Percentiles rank a stretch among this genome's conserved stretches.
phyloP scores from a whole-genome alignment of 2,797 vertebrate species.

The Pangasius mekongensis region DNA sequence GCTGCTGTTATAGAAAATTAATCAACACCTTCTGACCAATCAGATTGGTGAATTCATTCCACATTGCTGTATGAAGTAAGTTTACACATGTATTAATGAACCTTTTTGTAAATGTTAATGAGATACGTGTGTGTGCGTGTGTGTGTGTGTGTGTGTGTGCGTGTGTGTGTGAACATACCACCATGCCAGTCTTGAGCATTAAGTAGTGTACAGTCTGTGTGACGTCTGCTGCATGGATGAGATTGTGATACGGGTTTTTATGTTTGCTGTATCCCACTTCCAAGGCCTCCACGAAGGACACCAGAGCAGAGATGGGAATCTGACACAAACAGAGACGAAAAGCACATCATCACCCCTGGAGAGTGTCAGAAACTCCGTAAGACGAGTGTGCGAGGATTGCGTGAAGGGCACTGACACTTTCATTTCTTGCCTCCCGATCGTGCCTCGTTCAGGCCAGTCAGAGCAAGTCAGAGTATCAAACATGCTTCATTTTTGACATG shows the following conservation, averaged over 20 bases:
- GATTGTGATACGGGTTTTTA: constrained; percentile 98
- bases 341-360: not conserved
- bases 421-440: not conserved
- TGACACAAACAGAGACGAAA: constrained; percentile 66
- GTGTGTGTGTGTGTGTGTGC: not conserved
- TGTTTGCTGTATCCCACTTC: constrained; percentile 97
- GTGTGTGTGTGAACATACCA: constrained; percentile 76
- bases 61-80: not conserved
- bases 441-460: not conserved
- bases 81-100: not conserved
- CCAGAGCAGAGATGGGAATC: constrained; percentile 96
- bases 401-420: not conserved
- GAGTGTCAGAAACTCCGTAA: not conserved
- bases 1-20: not conserved
- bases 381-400: not conserved
- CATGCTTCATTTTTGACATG: not conserved
- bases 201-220: constrained; percentile 96
- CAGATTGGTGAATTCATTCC: not conserved
- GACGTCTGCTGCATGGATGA: constrained; percentile 94
- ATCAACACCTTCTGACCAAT: not conserved
- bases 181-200: constrained; percentile 92
- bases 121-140: not conserved
- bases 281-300: constrained; percentile 95
- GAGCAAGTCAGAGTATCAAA: not conserved
- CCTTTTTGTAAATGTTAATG: not conserved